Base-by-base conservation (phyloP, 2,888 invertebrate genomes). In the Zygaena filipendulae region DNA sequence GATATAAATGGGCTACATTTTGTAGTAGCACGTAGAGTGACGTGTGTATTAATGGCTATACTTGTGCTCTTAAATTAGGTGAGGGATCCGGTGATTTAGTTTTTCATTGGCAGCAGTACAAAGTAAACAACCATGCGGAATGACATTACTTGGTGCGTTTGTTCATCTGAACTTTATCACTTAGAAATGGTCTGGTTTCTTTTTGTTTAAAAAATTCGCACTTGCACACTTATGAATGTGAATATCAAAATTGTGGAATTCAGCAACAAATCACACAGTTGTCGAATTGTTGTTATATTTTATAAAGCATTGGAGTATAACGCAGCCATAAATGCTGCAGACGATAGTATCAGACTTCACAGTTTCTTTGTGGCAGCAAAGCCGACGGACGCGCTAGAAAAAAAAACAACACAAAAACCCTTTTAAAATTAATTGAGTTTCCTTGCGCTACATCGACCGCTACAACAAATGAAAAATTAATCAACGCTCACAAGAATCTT, bases 381-480 rank as follows among this genome's bases (percentile, higher is more conserved):
- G 53, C 49, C 48, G 47, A 49, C 55, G 57, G 63, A 64, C 67
- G 16, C 56, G 59, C 47, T 20, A 27, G 52, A 55, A 60, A 71
- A 70, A 64, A 74, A 74, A 72, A 70, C 64, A 75, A 77, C 75
- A 77, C 67, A 75, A 77, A 75, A 79, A 75, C 79, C 77, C 77
- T 79, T 79, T 79, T 72, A 79, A 75, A 75, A 77, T 79, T 77
- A 79, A 79, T 77, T 79, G 79, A 77, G 75, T 79, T 77, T 77
- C 75, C 75, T 75, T 75, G 75, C 61, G 75, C 68, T 68, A 75
- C 72, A 72, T 69, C 61, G 64, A 53, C 58, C 52, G 64, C 64
- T 74, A 72, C 72, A 75, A 74, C 75, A 74, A 77, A 79, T 77
- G 75, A 75, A 79, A 74, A 77, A 79, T 77, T 77, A 75, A 79